Conservation (phyloP, 2,888 invertebrate species). For the Zelleria hepariella region DNA sequence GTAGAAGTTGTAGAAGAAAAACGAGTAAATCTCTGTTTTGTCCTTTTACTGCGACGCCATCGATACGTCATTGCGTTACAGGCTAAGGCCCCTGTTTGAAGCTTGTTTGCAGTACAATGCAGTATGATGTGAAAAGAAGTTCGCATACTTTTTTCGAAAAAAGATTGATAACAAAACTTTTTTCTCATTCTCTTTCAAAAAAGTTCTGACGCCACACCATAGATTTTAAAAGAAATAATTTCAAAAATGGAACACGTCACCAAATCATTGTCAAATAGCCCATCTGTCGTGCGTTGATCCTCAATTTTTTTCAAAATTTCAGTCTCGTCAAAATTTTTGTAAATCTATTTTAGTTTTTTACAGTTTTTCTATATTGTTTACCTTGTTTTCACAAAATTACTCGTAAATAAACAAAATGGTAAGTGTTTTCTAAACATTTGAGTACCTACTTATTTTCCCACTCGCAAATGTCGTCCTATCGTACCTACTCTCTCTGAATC, state of each 20-base stretch:
- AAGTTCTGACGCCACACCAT: neutral
- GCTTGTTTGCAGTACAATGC: neutral
- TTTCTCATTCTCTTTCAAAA: neutral
- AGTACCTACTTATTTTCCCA: too few relatives aligned
- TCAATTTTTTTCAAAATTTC: conserved; percentile 60
- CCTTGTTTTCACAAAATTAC: conserved; percentile 48
- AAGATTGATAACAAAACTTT: neutral
- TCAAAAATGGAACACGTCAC: conserved; percentile 46
- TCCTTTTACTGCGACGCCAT: too few relatives aligned
- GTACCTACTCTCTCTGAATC: too few relatives aligned
- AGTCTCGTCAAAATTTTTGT: conserved; percentile 53
- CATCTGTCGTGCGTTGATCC: conserved; percentile 47
- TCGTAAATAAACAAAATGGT: conserved; percentile 55
- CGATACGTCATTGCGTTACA: too few relatives aligned
- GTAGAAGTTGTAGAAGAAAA: too few relatives aligned
- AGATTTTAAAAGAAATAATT: conserved; percentile 10
- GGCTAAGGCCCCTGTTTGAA: neutral
- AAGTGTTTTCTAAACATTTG: conserved; percentile 25
- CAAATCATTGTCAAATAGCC: conserved; percentile 37
- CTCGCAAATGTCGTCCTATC: too few relatives aligned
- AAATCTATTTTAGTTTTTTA: conserved; percentile 14
- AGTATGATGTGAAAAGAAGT: neutral
- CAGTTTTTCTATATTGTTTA: conserved; percentile 36
- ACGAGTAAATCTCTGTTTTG: too few relatives aligned
- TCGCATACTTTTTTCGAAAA: neutral